Evolutionary conservation across 2,113 vertebrate genomes (phyloP).

Genomic region (Mugil cephalus): DNA sequence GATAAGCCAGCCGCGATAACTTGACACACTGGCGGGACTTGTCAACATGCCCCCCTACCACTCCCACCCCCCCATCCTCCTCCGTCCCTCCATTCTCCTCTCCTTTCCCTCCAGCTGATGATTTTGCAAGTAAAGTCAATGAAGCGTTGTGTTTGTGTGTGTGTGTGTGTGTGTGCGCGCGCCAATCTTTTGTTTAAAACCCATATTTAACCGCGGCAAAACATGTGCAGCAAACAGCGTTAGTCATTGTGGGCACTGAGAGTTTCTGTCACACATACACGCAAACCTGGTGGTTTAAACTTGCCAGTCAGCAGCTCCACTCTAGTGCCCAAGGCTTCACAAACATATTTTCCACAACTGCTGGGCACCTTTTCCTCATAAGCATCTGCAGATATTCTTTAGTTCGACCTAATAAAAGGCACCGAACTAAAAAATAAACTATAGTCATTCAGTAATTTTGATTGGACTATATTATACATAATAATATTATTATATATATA

Average conservation of each 20-base stretch:
- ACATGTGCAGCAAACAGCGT: constrained; percentile 28
- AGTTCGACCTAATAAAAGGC: no score
- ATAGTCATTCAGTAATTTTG: no score
- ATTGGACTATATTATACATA: no score
- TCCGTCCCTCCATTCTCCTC: constrained; percentile 36
- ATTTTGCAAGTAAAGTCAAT: constrained; percentile 66
- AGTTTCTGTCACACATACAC: not conserved
- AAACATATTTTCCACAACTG: not conserved
- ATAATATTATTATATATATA: no score
- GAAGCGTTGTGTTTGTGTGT: constrained; percentile 33
- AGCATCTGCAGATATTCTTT: not conserved
- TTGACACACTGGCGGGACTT: constrained; percentile 67
- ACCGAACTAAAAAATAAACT: no score
- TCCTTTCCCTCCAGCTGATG: constrained; percentile 50
- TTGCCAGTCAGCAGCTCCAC: not conserved
- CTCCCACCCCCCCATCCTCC: no score
- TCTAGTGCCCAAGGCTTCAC: not conserved
- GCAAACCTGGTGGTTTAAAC: not conserved
- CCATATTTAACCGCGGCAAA: constrained; percentile 33
- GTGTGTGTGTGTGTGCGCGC: constrained; percentile 59
- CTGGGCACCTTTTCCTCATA: not conserved
- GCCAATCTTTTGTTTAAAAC: constrained; percentile 25
- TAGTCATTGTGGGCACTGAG: constrained; percentile 5
- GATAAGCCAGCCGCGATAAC: constrained; percentile 70
- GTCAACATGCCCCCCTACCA: constrained; percentile 41